These are phyloP conservation scores for Sternotherus odoratus DNA, from an alignment of 2,797 vertebrate genomes.

Conservation along the genomic window DNA sequence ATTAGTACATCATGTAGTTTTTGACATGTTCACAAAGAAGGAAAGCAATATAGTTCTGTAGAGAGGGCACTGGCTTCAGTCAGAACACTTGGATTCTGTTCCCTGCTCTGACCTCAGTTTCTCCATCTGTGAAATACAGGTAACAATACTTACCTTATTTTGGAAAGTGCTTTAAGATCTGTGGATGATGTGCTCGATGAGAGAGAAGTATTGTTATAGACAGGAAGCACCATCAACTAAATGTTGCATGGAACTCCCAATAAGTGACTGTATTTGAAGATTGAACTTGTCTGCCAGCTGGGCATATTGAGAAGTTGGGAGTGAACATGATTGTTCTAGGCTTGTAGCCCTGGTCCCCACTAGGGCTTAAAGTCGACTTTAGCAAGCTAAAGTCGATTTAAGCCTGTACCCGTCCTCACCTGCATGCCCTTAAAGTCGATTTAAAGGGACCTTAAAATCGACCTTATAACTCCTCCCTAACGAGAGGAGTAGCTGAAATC, in stretches of 20 bases:
- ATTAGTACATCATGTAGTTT: constrained; percentile 12
- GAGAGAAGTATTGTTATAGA: not conserved
- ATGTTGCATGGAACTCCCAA: not conserved
- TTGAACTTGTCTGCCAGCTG: not conserved
- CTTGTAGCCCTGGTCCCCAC: too few relatives aligned
- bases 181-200: not conserved
- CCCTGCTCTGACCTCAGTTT: constrained; percentile 4
- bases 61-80: constrained; percentile 1
- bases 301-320: not conserved
- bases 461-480: too few relatives aligned
- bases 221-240: not conserved
- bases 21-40: constrained; percentile 5
- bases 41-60: not conserved
- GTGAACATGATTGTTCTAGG: not conserved
- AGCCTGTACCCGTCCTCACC: too few relatives aligned
- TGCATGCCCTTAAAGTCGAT: too few relatives aligned
- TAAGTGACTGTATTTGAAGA: not conserved
- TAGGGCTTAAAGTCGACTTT: too few relatives aligned
- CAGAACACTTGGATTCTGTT: not conserved
- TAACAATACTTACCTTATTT: not conserved
- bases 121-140: not conserved
- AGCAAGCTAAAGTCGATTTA: too few relatives aligned
- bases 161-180: not conserved
- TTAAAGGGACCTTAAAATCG: too few relatives aligned
- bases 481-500: too few relatives aligned